Conservation (phyloP, 2,888 invertebrate species). For the Nephrotoma appendiculata region DNA sequence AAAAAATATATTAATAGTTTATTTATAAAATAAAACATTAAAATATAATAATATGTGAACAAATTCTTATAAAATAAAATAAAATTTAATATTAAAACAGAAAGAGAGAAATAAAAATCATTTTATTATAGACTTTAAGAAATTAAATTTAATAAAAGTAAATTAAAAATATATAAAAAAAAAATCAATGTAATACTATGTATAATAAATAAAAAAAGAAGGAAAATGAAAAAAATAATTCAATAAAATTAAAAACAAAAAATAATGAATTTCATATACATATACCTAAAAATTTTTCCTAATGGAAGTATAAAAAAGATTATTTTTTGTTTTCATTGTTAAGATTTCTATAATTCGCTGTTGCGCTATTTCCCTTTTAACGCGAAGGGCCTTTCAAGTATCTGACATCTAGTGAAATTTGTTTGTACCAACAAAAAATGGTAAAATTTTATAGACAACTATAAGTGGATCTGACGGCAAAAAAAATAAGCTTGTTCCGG, state of each 20-base stretch:
- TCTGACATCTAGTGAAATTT: no score
- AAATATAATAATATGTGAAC: not conserved
- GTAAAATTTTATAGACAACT: no score
- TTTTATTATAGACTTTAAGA: not conserved
- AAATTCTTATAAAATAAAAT: not conserved
- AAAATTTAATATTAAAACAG: not conserved
- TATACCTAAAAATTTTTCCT: not conserved
- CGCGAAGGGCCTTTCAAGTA: no score
- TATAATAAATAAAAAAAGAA: not conserved
- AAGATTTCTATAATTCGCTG: no score
- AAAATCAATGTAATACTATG: not conserved
- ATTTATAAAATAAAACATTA: not conserved
- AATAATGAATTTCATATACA: not conserved
- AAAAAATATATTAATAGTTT: not conserved
- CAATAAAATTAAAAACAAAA: not conserved
- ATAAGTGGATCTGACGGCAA: no score
- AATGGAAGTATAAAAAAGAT: not conserved
- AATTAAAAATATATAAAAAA: no score
- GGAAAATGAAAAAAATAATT: not conserved
- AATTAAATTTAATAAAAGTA: slow-evolving; percentile 1
- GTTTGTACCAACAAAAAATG: no score
- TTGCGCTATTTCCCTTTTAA: no score
- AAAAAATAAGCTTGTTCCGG: no score
- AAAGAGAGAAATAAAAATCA: not conserved
- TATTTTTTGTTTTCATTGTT: not conserved